A percentile compares a stretch with the other conserved stretches of the same genome.
These are phyloP conservation scores for Caenorhabditis auriculariae DNA, from an alignment of 2,888 invertebrate genomes.

Conservation along the genomic window DNA sequence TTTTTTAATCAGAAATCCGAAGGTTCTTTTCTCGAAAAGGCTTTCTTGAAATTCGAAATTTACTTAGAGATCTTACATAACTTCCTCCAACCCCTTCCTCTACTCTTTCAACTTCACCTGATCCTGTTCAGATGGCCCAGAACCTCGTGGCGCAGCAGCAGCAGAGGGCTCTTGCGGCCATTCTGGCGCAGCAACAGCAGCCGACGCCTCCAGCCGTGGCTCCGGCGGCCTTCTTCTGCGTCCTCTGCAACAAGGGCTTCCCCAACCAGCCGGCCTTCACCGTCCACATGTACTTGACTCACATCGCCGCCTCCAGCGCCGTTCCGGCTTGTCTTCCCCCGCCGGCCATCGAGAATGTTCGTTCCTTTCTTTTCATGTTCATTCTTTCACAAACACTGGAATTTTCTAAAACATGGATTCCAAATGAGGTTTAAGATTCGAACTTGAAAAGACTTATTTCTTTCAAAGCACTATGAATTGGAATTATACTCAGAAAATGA, in stretches of 20 bases:
- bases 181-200: slow-evolving; percentile 29
- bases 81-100: background rate
- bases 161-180: slow-evolving; percentile 27
- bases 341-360: too few species aligned
- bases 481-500: too few species aligned
- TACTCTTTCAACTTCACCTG: slow-evolving; percentile 4
- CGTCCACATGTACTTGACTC: slow-evolving; percentile 37
- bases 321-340: background rate
- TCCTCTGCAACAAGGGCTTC: slow-evolving; percentile 42
- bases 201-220: slow-evolving; percentile 15
- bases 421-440: too few species aligned
- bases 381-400: too few species aligned
- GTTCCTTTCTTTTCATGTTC: too few species aligned
- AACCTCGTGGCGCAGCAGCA: slow-evolving; percentile 11
- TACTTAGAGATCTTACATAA: too few species aligned
- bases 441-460: too few species aligned
- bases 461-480: too few species aligned
- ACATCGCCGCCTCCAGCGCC: slow-evolving; percentile 4
- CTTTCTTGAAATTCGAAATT: too few species aligned
- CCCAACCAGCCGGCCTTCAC: slow-evolving; percentile 27
- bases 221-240: slow-evolving; percentile 20
- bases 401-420: too few species aligned
- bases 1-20: too few species aligned
- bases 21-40: too few species aligned
- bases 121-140: slow-evolving; percentile 29